phyloP scores from a whole-genome alignment of 2,888 invertebrate genomes.

The Myathropa florea region DNA sequence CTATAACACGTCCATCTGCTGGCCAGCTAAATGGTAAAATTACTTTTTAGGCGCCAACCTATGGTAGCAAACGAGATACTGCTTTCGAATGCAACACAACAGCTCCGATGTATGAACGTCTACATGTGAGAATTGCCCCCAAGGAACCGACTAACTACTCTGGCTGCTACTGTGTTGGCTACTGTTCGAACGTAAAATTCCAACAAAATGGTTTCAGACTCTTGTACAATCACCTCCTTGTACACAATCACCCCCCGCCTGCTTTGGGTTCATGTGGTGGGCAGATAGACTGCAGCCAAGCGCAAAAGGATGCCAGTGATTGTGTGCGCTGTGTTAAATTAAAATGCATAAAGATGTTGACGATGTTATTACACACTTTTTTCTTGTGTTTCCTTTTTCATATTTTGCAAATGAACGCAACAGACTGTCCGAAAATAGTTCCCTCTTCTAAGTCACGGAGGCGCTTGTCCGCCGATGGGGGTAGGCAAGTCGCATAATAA shows the following conservation, averaged over 20 bases:
- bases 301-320: background rate
- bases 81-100: background rate
- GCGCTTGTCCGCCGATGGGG: background rate
- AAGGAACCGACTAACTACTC: constrained; percentile 10
- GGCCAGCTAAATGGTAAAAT: constrained; percentile 47
- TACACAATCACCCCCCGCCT: background rate
- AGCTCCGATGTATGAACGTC: background rate
- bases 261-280: constrained; percentile 11
- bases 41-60: constrained; percentile 61
- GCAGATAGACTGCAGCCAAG: background rate
- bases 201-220: constrained; percentile 49
- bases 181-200: constrained; percentile 37
- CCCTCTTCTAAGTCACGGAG: background rate
- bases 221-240: constrained; percentile 12
- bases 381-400: constrained; percentile 1
- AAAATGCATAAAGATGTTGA: constrained; percentile 52
- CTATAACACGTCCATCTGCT: constrained; percentile 51
- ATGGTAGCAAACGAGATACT: constrained; percentile 18
- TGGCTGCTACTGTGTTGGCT: constrained; percentile 25
- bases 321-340: constrained; percentile 13
- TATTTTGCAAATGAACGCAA: constrained; percentile 50
- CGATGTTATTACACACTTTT: constrained; percentile 1
- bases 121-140: constrained; percentile 37
- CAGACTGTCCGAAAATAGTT: constrained; percentile 59
- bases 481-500: constrained; percentile 12